Conservation (phyloP, 2,797 vertebrate genomes). For the Spinibarbus caldwelli region DNA sequence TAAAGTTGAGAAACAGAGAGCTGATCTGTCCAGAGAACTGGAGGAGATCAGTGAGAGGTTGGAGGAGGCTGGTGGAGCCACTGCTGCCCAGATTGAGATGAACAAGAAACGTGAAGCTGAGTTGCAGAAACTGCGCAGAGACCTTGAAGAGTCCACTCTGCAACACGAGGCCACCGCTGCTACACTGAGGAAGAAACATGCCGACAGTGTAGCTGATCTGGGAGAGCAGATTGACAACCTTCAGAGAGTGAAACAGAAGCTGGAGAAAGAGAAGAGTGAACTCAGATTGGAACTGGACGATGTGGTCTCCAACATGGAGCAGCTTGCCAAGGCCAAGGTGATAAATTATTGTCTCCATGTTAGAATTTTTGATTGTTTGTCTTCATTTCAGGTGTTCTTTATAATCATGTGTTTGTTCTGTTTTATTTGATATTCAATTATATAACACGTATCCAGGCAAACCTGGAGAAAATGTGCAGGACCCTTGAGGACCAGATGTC, state of each 20-base stretch:
- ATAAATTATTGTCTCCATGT: conserved; percentile 48
- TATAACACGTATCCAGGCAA: not conserved
- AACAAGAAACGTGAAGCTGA: conserved; percentile 89
- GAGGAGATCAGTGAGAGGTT: conserved; percentile 87
- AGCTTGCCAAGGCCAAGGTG: conserved; percentile 83
- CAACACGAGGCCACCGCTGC: conserved; percentile 84
- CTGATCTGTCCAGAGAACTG: conserved; percentile 83
- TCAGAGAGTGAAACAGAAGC: conserved; percentile 84
- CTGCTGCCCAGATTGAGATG: conserved; percentile 81
- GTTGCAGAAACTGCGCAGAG: conserved; percentile 18
- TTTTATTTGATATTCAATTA: not conserved
- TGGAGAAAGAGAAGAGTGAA: conserved; percentile 76
- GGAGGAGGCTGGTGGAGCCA: conserved; percentile 87
- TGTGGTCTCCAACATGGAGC: conserved; percentile 83
- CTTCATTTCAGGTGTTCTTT: not conserved
- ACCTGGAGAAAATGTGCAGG: conserved; percentile 87
- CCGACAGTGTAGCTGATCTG: conserved; percentile 83
- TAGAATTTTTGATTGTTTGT: not conserved
- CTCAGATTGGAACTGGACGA: conserved; percentile 81
- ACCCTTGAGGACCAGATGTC: conserved; percentile 85
- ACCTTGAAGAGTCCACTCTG: conserved; percentile 88
- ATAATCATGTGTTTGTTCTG: too few relatives aligned
- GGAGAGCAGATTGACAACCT: conserved; percentile 90
- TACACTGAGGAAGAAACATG: conserved; percentile 71
- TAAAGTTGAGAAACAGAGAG: conserved; percentile 82